These are phyloP conservation scores for Asteroscopus sphinx DNA, from an alignment of 2,888 invertebrate genomes.

Conservation along the genomic window DNA sequence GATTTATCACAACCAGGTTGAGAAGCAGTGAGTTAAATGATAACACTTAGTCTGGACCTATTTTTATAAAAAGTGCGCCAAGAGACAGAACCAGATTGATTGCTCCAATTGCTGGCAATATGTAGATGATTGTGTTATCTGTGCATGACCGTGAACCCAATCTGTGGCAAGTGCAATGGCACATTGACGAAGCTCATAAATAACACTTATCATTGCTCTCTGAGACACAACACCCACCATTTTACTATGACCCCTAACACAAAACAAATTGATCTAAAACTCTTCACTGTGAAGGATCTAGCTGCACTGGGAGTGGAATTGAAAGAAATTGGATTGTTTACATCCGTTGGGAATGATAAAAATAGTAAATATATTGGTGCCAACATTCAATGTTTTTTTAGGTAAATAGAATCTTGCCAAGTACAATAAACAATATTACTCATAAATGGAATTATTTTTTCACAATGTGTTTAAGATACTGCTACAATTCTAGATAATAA, in stretches of 20 bases:
- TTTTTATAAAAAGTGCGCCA: slow-evolving; percentile 20
- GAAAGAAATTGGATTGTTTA: slow-evolving; percentile 70
- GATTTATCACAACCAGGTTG: neutral
- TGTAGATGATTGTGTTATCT: slow-evolving; percentile 62
- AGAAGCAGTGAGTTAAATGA: neutral
- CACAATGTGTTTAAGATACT: too few species aligned
- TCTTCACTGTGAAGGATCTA: slow-evolving; percentile 52
- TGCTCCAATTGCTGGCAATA: slow-evolving; percentile 59
- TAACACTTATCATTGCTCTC: slow-evolving; percentile 81
- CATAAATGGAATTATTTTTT: neutral
- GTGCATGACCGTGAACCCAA: slow-evolving; percentile 82
- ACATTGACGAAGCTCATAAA: slow-evolving; percentile 82
- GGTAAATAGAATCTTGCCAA: slow-evolving; percentile 31
- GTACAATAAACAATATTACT: slow-evolving; percentile 5
- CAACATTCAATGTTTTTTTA: slow-evolving; percentile 44
- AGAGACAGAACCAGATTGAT: slow-evolving; percentile 38
- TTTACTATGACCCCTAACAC: slow-evolving; percentile 67
- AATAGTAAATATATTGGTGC: slow-evolving; percentile 53
- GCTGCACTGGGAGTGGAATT: slow-evolving; percentile 59
- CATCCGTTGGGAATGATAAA: slow-evolving; percentile 63
- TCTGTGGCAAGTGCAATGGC: slow-evolving; percentile 84
- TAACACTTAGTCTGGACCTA: neutral
- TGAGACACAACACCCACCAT: slow-evolving; percentile 75
- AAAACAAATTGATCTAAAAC: slow-evolving; percentile 45
- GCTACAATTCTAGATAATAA: too few species aligned